A percentile compares a stretch with the other conserved stretches of the same genome.
Conservation (phyloP, 2,888 invertebrate genomes). For the Deilephila porcellus region DNA sequence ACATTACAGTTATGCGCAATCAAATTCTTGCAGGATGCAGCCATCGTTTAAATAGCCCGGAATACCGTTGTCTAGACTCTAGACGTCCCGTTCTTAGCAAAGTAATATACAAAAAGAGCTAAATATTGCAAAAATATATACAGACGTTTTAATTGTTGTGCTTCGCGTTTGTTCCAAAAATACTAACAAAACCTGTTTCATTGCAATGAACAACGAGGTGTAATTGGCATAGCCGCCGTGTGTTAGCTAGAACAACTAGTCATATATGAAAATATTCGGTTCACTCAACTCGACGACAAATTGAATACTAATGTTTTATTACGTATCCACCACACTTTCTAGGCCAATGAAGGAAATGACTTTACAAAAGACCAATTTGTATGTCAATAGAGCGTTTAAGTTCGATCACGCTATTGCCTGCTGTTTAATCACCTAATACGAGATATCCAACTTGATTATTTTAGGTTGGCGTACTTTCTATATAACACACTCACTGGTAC, state of each 20-base stretch:
- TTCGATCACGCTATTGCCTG: neutral
- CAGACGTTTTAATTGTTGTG: neutral
- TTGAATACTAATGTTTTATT: conserved; percentile 19
- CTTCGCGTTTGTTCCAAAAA: neutral
- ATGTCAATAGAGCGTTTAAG: neutral
- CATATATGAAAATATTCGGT: conserved; percentile 37
- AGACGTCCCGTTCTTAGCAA: neutral
- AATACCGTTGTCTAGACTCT: neutral
- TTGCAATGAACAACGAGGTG: conserved; percentile 29
- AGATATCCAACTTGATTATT: neutral
- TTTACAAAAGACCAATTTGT: neutral
- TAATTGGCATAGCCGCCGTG: conserved; percentile 27
- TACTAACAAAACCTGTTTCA: conserved; percentile 21
- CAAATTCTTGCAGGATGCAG: neutral
- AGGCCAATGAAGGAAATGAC: neutral
- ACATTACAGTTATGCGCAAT: neutral
- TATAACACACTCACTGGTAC: neutral
- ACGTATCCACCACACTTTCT: conserved; percentile 32
- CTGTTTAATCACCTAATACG: too few species aligned
- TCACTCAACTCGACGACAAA: conserved; percentile 10
- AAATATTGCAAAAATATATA: neutral
- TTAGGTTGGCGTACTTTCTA: neutral
- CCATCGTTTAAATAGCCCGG: neutral
- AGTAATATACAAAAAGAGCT: too few species aligned
- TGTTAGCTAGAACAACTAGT: neutral